These are phyloP conservation scores for Hermodice carunculata DNA, from an alignment of 2,888 invertebrate species.

Conservation along the genomic window DNA sequence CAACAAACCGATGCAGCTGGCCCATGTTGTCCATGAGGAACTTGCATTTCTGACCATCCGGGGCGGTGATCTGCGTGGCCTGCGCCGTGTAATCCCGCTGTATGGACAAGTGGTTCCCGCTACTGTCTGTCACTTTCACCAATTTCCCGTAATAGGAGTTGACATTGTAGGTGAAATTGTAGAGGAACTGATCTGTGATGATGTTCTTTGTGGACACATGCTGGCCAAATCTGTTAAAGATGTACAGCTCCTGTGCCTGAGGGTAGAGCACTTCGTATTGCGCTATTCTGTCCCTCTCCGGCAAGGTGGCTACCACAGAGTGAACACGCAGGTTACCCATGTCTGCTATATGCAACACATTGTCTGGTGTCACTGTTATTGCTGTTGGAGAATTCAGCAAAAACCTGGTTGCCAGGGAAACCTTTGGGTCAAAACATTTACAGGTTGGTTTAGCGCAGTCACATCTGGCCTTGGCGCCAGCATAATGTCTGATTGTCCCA, in stretches of 20 bases:
- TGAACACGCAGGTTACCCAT: conserved; percentile 81
- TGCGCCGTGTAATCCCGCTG: conserved; percentile 82
- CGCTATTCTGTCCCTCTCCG: conserved; percentile 47
- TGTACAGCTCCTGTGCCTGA: conserved; percentile 87
- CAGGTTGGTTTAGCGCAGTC: conserved; percentile 78
- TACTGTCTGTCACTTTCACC: conserved; percentile 93
- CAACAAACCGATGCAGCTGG: conserved; percentile 86
- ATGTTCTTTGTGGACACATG: conserved; percentile 95
- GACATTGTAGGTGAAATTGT: conserved; percentile 96
- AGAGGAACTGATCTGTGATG: conserved; percentile 93
- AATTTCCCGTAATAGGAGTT: conserved; percentile 96
- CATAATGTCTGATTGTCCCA: conserved; percentile 92
- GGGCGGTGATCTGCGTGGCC: conserved; percentile 82
- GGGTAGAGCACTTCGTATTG: conserved; percentile 93
- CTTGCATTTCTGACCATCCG: conserved; percentile 55
- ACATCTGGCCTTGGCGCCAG: conserved; percentile 82
- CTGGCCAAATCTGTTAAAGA: conserved; percentile 83
- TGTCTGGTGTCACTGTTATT: conserved; percentile 93
- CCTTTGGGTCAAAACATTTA: conserved; percentile 83
- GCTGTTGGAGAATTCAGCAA: conserved; percentile 90
- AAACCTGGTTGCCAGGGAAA: conserved; percentile 85
- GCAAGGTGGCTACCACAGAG: conserved; percentile 72
- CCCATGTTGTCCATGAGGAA: conserved; percentile 93
- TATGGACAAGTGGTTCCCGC: conserved; percentile 85
- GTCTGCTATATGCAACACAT: conserved; percentile 96